Evolutionary conservation across 2,888 invertebrate species (phyloP), one percentile per base, ranked within the genome.

Genomic region (Yponomeuta cagnagella): DNA sequence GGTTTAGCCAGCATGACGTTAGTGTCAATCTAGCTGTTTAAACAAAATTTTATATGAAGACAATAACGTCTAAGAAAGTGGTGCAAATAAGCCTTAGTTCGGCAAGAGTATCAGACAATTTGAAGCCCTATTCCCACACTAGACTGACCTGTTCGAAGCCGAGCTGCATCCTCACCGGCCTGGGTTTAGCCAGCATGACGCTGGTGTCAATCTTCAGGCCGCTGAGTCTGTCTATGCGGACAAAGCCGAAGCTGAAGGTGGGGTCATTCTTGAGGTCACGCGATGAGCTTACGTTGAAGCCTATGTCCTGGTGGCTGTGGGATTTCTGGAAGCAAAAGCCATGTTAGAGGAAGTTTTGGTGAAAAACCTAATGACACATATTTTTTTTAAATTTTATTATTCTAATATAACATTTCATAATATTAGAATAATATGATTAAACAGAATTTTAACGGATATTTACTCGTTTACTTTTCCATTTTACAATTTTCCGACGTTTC

Each of bases 231-330:
- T 94, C 93, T 1, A 94, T 93, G 63, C 94, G 93, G 0, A 93
- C 93, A 77, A 95, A 93, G 6, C 93, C 87, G 70, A 95, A 89
- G 33, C 94, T 92, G 33, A 96, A 93, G 4, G 95, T 94, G 37
- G 95, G 94, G 52, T 90, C 88, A 0, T 93, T 84, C 74, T 94
- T 93, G 66, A 88, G 88, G 67, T 94, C 93, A 0, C 94, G 94
- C 4, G 94, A 95, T 12, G 95, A 93, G 73, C 95, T 95, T 64
- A 96, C 93, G 75, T 95, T 95, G 65, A 95, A 87, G n/a, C 93
- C 93, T 31, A 95, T 87, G 79, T 97, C 97, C 0, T 95, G 85
- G 76, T 96, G 96, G 23, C 94, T 95, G 77, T 95, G 93, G 1
- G 95, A 94, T 85, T 94, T 95, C 89, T 96, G 89, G 71, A 84